Percentiles rank a stretch among this genome's conserved stretches.
Evolutionary conservation across 2,888 invertebrate species (phyloP).

Genomic region (Myopa tessellatipennis): DNA sequence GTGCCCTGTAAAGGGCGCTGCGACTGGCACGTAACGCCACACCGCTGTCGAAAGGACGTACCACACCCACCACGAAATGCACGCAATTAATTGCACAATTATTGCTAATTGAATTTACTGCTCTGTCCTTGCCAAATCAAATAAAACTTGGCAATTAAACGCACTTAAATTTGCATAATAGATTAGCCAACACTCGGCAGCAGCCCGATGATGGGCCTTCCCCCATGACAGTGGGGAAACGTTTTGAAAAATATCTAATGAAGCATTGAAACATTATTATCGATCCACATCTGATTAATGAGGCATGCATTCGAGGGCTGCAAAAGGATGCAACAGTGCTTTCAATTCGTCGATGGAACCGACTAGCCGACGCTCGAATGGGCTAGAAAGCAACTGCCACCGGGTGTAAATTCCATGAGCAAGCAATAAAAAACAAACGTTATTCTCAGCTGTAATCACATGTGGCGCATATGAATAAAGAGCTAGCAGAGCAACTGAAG

Average conservation of each 20-base stretch:
- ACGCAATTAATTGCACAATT: conserved; percentile 29
- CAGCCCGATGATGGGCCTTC: background rate
- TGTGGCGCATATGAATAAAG: no score
- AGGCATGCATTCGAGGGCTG: background rate
- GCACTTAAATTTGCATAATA: conserved; percentile 49
- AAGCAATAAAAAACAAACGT: conserved; percentile 18
- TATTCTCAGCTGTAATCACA: conserved; percentile 26
- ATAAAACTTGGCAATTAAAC: conserved; percentile 46
- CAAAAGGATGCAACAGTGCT: background rate
- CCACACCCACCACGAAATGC: background rate
- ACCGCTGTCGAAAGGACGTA: background rate
- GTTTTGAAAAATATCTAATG: conserved; percentile 16
- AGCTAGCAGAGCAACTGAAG: no score
- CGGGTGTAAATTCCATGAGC: conserved; percentile 29
- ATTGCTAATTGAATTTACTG: conserved; percentile 16
- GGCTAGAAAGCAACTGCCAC: background rate
- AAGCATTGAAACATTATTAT: conserved; percentile 2
- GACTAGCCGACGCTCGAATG: background rate
- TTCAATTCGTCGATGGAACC: background rate
- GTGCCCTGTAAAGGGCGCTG: background rate
- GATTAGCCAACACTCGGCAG: conserved; percentile 36
- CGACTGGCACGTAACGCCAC: background rate
- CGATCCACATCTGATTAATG: background rate
- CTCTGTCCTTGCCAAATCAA: conserved; percentile 18
- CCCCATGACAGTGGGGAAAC: background rate